These are phyloP conservation scores for Brachynemurus nebulosus DNA, from an alignment of 2,888 invertebrate species.

Conservation along the genomic window DNA sequence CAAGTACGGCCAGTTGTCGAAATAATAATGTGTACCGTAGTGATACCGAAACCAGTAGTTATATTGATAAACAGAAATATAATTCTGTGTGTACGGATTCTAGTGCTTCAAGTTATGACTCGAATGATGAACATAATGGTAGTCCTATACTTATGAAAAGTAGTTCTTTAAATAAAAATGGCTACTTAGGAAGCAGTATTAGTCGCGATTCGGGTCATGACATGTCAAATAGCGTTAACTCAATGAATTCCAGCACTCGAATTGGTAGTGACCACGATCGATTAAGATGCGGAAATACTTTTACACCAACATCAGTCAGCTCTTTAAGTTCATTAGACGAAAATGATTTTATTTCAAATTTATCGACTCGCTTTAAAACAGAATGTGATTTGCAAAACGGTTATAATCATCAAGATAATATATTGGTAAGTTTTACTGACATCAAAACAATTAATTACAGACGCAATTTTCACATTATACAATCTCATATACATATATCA, in stretches of 20 bases:
- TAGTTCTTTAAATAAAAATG: conserved; percentile 3
- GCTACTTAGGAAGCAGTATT: conserved; percentile 12
- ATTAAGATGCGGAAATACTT: conserved; percentile 22
- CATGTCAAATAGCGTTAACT: conserved; percentile 27
- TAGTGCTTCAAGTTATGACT: conserved; percentile 31
- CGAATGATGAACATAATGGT: conserved; percentile 20
- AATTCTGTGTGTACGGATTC: conserved; percentile 21
- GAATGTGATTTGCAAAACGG: conserved; percentile 18
- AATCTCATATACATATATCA: no score
- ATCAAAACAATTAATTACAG: no score
- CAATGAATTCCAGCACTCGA: conserved; percentile 11
- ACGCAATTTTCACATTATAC: no score
- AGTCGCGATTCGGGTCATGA: conserved; percentile 31
- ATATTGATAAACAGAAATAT: conserved; percentile 7
- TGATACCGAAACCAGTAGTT: not conserved
- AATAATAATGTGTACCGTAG: conserved; percentile 4
- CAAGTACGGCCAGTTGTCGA: not conserved
- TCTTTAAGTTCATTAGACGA: conserved; percentile 32
- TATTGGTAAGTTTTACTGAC: conserved; percentile 3
- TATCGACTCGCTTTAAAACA: conserved; percentile 28
- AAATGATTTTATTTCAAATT: conserved; percentile 26
- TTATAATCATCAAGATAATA: not conserved
- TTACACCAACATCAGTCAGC: conserved; percentile 30
- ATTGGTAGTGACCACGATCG: not conserved
- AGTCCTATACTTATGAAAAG: conserved; percentile 7